Evolutionary conservation across 2,113 vertebrate species (phyloP).

Genomic region (Eptesicus fuscus): DNA sequence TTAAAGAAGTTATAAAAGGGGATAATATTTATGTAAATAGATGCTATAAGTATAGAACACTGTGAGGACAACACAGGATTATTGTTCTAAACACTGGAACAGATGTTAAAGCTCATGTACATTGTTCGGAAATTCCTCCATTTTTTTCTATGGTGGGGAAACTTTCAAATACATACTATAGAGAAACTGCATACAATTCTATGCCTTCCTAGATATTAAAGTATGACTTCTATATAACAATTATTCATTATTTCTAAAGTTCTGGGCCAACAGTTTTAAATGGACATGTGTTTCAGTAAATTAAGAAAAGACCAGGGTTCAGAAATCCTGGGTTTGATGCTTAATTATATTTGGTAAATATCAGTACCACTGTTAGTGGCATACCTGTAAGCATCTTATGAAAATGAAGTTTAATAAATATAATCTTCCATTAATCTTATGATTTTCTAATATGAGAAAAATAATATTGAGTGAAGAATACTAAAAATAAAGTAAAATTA

Average conservation of each 20-base stretch:
- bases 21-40: not conserved
- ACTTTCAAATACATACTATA: not conserved
- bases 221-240: not conserved
- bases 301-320: not conserved
- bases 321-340: not conserved
- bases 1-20: not conserved
- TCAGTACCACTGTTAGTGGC: not conserved
- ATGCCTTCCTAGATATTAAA: not conserved
- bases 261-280: not conserved
- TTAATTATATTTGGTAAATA: not conserved
- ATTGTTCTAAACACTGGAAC: not conserved
- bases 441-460: not conserved
- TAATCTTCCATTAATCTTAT: not conserved
- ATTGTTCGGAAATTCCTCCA: not conserved
- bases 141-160: not conserved
- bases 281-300: not conserved
- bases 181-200: not conserved
- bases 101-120: not conserved
- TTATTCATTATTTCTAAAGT: not conserved
- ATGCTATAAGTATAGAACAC: not conserved
- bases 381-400: not conserved
- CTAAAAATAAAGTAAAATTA: constrained; percentile 20
- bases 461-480: not conserved
- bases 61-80: not conserved
- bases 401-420: constrained; percentile 14